Percentiles rank a stretch among this genome's conserved stretches.
These are phyloP conservation scores for Eidolon helvum DNA, from an alignment of 2,113 vertebrate genomes.

Conservation along the genomic window DNA sequence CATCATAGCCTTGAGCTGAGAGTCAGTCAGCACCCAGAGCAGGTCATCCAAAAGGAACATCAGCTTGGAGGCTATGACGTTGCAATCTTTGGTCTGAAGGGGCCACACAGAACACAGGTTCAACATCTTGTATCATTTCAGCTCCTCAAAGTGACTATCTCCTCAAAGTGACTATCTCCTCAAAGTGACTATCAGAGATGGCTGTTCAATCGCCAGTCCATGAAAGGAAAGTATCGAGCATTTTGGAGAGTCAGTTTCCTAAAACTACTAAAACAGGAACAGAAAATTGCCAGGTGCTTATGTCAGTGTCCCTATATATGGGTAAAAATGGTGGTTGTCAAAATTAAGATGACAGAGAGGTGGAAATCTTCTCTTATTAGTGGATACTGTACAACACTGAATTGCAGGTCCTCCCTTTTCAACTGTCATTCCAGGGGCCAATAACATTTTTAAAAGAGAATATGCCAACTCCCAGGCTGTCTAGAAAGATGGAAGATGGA, in stretches of 20 bases:
- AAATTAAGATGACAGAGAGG: background rate
- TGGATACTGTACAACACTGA: background rate
- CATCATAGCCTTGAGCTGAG: slow-evolving; percentile 97
- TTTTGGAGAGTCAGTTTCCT: background rate
- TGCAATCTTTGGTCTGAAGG: slow-evolving; percentile 95
- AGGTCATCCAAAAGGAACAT: slow-evolving; percentile 97
- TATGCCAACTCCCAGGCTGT: background rate
- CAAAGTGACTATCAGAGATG: background rate
- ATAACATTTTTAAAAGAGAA: background rate
- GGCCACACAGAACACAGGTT: slow-evolving; percentile 36
- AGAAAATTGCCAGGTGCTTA: background rate
- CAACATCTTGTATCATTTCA: background rate
- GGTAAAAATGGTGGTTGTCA: background rate
- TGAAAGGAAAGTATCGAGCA: background rate
- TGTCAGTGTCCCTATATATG: background rate
- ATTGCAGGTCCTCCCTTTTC: background rate
- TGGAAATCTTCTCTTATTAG: background rate
- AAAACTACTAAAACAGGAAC: background rate
- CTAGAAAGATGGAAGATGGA: background rate
- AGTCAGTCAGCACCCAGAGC: slow-evolving; percentile 98
- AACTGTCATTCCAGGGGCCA: background rate
- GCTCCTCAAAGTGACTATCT: background rate
- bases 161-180: too few relatives aligned
- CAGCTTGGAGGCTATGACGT: slow-evolving; percentile 96
- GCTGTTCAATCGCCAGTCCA: background rate